Evolutionary conservation across 2,888 invertebrate species (phyloP).

Genomic region (Hofmannophila pseudospretella): DNA sequence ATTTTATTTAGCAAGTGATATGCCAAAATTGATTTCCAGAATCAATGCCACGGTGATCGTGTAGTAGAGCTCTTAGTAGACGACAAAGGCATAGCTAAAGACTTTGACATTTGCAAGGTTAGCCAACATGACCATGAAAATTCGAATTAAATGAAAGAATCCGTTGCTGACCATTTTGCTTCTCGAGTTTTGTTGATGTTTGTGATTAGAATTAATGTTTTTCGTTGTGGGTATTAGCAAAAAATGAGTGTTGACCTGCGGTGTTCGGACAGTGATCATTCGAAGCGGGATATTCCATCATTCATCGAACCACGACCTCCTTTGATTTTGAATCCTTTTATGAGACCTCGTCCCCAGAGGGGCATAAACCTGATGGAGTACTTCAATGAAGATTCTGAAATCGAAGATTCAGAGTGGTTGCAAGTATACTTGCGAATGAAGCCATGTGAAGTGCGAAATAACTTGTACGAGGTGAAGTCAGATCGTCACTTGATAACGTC

Average conservation of each 20-base stretch:
- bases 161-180: neutral
- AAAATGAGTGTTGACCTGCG: slow-evolving; percentile 31
- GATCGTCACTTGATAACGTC: slow-evolving; percentile 58
- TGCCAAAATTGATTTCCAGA: too few relatives aligned
- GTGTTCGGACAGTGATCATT: slow-evolving; percentile 44
- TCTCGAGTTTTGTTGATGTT: neutral
- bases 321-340: slow-evolving; percentile 60
- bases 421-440: slow-evolving; percentile 76
- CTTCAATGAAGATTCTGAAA: slow-evolving; percentile 57
- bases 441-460: slow-evolving; percentile 47
- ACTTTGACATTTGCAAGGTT: neutral
- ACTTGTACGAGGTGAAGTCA: slow-evolving; percentile 54
- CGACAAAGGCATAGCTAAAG: too few relatives aligned
- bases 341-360: slow-evolving; percentile 63
- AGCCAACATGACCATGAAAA: slow-evolving; percentile 3
- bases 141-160: slow-evolving; percentile 1
- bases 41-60: too few relatives aligned
- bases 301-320: slow-evolving; percentile 69
- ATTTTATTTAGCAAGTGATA: too few relatives aligned
- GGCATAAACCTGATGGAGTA: slow-evolving; percentile 59
- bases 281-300: slow-evolving; percentile 60
- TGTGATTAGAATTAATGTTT: neutral
- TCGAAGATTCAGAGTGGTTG: slow-evolving; percentile 58
- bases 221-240: neutral
- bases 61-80: too few relatives aligned